A percentile compares a stretch with the other conserved stretches of the same genome.
phyloP scores from a whole-genome alignment of 2,113 vertebrate genomes.

The Etheostoma spectabile region DNA sequence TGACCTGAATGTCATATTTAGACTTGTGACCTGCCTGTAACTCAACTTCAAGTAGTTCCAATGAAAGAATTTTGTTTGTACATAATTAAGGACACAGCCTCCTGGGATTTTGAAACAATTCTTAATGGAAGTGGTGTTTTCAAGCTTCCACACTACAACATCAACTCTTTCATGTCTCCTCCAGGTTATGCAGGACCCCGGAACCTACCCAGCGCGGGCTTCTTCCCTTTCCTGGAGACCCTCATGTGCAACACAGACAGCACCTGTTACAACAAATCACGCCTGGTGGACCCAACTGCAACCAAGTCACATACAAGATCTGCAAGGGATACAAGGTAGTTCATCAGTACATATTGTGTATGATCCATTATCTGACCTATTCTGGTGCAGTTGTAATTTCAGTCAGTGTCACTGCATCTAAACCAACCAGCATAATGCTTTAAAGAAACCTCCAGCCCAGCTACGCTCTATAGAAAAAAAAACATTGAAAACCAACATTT shows the following conservation, averaged over 20 bases:
- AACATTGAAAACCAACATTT: not conserved
- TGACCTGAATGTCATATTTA: not conserved
- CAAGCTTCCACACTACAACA: not conserved
- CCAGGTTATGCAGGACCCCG: conserved; percentile 92
- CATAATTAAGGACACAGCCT: not conserved
- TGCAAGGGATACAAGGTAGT: conserved; percentile 31
- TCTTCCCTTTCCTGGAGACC: conserved; percentile 95
- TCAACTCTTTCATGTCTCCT: conserved; percentile 39
- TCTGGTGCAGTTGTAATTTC: not conserved
- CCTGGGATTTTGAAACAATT: not conserved
- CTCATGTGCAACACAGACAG: conserved; percentile 93
- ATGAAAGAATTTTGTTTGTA: not conserved
- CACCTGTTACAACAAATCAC: conserved; percentile 86
- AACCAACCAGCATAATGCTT: not conserved
- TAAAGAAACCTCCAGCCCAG: accelerated
- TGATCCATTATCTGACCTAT: not conserved
- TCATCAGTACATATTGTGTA: not conserved
- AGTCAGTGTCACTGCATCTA: not conserved
- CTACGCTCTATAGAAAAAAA: not conserved
- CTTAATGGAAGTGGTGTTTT: not conserved
- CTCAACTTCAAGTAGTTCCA: not conserved
- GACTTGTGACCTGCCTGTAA: not conserved
- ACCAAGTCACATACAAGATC: conserved; percentile 8
- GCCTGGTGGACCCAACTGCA: conserved; percentile 44
- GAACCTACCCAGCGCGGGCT: conserved; percentile 94